These are phyloP conservation scores for Etheostoma nigrum DNA, from an alignment of 2,797 vertebrate genomes.

Conservation along the genomic window DNA sequence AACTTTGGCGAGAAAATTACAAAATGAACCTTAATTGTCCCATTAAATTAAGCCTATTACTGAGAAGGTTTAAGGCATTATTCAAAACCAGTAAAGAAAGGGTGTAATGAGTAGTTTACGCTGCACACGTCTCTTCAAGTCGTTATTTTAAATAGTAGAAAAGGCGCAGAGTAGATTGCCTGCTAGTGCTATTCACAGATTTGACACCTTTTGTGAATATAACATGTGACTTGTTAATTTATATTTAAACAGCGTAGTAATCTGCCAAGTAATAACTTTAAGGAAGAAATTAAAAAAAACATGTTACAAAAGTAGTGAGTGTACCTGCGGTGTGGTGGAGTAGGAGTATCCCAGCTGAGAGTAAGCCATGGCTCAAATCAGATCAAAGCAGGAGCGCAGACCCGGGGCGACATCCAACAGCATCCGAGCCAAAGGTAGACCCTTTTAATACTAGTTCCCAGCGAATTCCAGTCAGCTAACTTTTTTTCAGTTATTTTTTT, in stretches of 20 bases:
- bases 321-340: constrained; percentile 95
- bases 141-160: not conserved
- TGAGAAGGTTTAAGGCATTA: no score
- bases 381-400: constrained; percentile 48
- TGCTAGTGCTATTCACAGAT: not conserved
- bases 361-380: constrained; percentile 91
- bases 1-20: constrained; percentile 81
- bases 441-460: constrained; percentile 35
- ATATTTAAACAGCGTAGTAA: no score
- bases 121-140: not conserved
- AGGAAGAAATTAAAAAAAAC: not conserved
- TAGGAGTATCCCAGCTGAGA: constrained; percentile 97
- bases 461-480: constrained; percentile 1
- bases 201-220: not conserved
- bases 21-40: not conserved
- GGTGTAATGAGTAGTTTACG: not conserved
- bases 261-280: not conserved
- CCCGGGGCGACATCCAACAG: constrained; percentile 57
- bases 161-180: not conserved
- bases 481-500: not conserved
- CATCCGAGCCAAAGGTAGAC: constrained; percentile 57
- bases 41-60: no score
- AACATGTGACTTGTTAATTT: no score
- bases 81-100: not conserved
- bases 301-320: not conserved